phyloP scores from a whole-genome alignment of 2,888 invertebrate genomes.

The Linyphia triangularis region DNA sequence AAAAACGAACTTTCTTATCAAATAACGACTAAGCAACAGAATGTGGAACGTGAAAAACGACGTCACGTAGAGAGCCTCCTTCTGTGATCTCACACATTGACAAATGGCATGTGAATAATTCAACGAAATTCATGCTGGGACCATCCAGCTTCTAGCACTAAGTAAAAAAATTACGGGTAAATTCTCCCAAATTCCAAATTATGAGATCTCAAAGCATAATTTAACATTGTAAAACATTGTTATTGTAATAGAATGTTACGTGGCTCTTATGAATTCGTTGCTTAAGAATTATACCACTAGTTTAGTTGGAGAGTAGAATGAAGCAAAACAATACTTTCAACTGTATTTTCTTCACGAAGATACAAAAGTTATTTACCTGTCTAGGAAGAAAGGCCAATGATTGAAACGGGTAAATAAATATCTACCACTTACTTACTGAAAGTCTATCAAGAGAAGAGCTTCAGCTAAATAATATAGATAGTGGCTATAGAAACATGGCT shows the following conservation, averaged over 20 bases:
- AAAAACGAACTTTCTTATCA: slow-evolving; percentile 15
- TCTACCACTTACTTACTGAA: too few species aligned
- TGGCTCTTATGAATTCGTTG: too few species aligned
- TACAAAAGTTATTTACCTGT: too few species aligned
- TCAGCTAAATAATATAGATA: too few species aligned
- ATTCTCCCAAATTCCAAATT: slow-evolving; percentile 42
- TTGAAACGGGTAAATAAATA: too few species aligned
- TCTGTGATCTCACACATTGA: slow-evolving; percentile 62
- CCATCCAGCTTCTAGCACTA: slow-evolving; percentile 21
- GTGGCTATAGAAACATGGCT: too few species aligned
- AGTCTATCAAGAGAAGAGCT: too few species aligned
- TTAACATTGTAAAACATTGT: slow-evolving; percentile 18
- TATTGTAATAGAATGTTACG: slow-evolving; percentile 1
- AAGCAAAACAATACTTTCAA: too few species aligned
- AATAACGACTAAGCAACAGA: slow-evolving; percentile 6
- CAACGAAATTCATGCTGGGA: slow-evolving; percentile 51
- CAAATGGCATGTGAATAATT: slow-evolving; percentile 64
- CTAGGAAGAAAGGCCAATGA: too few species aligned
- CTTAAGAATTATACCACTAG: too few species aligned
- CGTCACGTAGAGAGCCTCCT: slow-evolving; percentile 49
- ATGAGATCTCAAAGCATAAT: slow-evolving; percentile 4
- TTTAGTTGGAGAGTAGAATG: too few species aligned
- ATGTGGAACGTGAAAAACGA: slow-evolving; percentile 38
- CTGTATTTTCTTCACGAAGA: too few species aligned
- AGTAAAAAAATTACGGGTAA: slow-evolving; percentile 4